phyloP scores from a whole-genome alignment of 53 echinoderm and acorn worm species.

The Holothuria leucospilota region DNA sequence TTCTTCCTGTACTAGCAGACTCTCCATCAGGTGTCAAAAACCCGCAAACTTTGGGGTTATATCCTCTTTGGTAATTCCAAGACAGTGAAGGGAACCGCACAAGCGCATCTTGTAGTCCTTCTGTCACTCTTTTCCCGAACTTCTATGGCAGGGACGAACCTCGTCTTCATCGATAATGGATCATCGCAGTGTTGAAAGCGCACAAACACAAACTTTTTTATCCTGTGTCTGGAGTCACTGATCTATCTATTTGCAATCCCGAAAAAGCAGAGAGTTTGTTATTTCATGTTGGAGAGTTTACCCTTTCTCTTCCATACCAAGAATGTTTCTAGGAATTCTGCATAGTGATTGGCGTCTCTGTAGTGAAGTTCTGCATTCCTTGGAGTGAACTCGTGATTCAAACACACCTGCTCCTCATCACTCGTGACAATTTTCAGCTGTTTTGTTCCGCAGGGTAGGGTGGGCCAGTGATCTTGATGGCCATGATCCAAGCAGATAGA shows the following conservation, averaged over 20 bases:
- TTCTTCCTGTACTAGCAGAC: too few species aligned
- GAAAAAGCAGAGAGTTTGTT: constrained; percentile 25
- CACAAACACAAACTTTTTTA: constrained; percentile 26
- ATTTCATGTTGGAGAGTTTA: constrained; percentile 28
- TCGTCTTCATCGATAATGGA: constrained; percentile 12
- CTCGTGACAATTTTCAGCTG: constrained; percentile 3
- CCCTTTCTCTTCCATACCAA: constrained; percentile 3
- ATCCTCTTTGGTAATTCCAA: constrained; percentile 12
- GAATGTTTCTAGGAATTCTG: constrained; percentile 18
- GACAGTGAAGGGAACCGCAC: constrained; percentile 21
- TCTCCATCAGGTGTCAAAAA: background rate
- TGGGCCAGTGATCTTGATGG: too few species aligned
- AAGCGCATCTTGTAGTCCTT: constrained; percentile 20
- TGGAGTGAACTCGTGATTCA: background rate
- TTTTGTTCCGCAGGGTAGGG: too few species aligned
- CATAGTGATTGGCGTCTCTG: constrained; percentile 25
- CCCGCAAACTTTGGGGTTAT: background rate
- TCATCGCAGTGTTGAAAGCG: constrained; percentile 24
- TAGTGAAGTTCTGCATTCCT: constrained; percentile 13
- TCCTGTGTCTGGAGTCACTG: constrained; percentile 12
- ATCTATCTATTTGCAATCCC: constrained; percentile 31
- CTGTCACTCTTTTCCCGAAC: constrained; percentile 13
- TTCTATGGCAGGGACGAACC: constrained; percentile 18
- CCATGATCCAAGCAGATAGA: too few species aligned
- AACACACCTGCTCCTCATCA: constrained; percentile 22